Evolutionary conservation across 2,888 invertebrate species (phyloP), one percentile per base, ranked within the genome.

Genomic region (Eucera pruinosa): DNA sequence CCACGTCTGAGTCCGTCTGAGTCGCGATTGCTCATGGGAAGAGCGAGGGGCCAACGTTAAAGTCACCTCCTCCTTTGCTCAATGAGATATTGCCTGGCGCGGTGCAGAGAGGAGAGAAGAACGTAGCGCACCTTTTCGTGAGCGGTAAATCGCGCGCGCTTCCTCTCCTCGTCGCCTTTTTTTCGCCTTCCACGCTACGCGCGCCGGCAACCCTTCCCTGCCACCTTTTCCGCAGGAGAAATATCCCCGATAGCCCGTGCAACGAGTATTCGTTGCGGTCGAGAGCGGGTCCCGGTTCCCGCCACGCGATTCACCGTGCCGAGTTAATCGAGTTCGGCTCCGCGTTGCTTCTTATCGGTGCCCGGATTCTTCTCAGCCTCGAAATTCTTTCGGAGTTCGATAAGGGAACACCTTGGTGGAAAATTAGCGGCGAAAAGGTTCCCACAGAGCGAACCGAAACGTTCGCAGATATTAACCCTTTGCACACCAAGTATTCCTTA

Each of bases 61-160:
- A 92, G 92, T 92, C 92, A 91, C 90, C 90, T 90, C 89, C 89
- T 90, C 89, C 90, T 89, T 82, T 89, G 85, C 89, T 89, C 91
- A 91, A 90, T 91, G 91, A 92, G 92, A 92, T 92, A 92, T 91
- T 89, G 91, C 90, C 87, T 84, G 86, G 81, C 85, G 85, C 52
- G 18, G 52, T n/a, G n/a, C n/a, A n/a, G n/a, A n/a, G n/a, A n/a
- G n/a, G n/a, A n/a, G n/a, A n/a, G n/a, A n/a, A 33, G 13, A 85
- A 85, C 72, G 79, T 83, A 86, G 87, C 80, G 82, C 86, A 75
- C 86, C 85, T 84, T 85, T 83, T 82, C 86, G 71, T n/a, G 65
- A 78, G 55, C 82, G 75, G 73, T 81, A 77, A 83, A 83, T 80
- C 81, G 73, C 73, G 66, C 74, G 61, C 70, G 57, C 66, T 64